Evolutionary conservation across 2,113 vertebrate species (phyloP).

Genomic region (Muntiacus reevesi): DNA sequence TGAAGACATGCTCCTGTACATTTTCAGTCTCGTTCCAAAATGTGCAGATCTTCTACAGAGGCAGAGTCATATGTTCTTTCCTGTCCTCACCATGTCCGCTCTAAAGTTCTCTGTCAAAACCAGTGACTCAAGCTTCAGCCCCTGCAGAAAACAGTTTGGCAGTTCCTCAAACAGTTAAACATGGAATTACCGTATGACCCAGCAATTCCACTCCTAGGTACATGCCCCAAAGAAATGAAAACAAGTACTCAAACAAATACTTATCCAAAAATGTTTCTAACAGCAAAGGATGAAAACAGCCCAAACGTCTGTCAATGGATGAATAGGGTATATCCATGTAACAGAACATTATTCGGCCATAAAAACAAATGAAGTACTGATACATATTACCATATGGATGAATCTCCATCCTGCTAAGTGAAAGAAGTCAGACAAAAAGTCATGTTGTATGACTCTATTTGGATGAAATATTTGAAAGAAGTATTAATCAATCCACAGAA

Average conservation of each 20-base stretch:
- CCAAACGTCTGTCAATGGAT: neutral
- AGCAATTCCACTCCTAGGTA: neutral
- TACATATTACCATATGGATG: neutral
- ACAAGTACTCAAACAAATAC: neutral
- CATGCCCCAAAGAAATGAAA: neutral
- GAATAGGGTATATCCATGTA: neutral
- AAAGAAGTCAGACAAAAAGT: neutral
- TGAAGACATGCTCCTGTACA: neutral
- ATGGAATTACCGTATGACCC: neutral
- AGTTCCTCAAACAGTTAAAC: neutral
- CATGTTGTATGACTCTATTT: neutral
- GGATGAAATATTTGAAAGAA: neutral
- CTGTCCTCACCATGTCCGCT: neutral
- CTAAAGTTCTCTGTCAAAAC: neutral
- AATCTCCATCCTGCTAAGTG: neutral
- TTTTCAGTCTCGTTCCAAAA: neutral
- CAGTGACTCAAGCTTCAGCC: neutral
- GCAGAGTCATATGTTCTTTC: neutral
- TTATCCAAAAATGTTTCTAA: neutral
- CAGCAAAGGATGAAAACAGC: neutral
- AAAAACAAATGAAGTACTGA: neutral
- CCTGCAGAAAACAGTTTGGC: neutral
- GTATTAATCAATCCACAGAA: neutral
- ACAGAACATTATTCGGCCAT: neutral
- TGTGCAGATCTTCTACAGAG: neutral